A percentile compares a stretch with the other conserved stretches of the same genome.
These are phyloP conservation scores for Chitala chitala DNA, from an alignment of 2,113 vertebrate species.

Conservation along the genomic window DNA sequence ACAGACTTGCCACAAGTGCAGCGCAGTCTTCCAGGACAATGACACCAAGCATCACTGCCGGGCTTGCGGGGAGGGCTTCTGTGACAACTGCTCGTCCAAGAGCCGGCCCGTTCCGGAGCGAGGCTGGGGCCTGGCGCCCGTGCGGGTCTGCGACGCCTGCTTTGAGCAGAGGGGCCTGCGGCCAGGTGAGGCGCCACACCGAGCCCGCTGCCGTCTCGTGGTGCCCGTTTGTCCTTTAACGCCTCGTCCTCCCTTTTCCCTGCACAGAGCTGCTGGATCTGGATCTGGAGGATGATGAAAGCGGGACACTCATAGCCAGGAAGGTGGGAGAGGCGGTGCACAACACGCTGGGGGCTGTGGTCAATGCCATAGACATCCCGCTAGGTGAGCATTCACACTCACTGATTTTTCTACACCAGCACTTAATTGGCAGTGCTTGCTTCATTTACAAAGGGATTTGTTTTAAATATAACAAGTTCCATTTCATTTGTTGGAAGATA, in stretches of 20 bases:
- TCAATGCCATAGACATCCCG: slow-evolving; percentile 94
- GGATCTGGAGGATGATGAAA: slow-evolving; percentile 82
- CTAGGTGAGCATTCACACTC: slow-evolving; percentile 67
- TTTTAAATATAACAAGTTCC: neutral
- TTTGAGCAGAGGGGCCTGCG: slow-evolving; percentile 75
- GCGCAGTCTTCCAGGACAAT: slow-evolving; percentile 78
- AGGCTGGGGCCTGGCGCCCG: slow-evolving; percentile 89
- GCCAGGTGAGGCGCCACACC: slow-evolving; percentile 59
- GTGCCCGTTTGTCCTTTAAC: neutral
- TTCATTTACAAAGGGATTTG: neutral
- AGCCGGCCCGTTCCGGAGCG: slow-evolving; percentile 86
- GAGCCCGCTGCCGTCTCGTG: neutral
- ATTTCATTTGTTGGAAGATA: neutral
- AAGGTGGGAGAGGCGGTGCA: slow-evolving; percentile 96
- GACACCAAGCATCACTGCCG: slow-evolving; percentile 97
- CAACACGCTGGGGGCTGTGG: slow-evolving; percentile 90
- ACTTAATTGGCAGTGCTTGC: neutral
- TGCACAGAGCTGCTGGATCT: slow-evolving; percentile 73
- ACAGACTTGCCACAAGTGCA: slow-evolving; percentile 86
- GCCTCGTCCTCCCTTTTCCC: neutral
- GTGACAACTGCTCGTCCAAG: slow-evolving; percentile 87
- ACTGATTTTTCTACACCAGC: neutral
- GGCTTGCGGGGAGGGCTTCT: slow-evolving; percentile 95
- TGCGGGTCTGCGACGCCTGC: slow-evolving; percentile 89
- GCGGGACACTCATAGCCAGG: slow-evolving; percentile 85